phyloP scores from a whole-genome alignment of 1,140 invertebrate species.

The Eriocheir sinensis region DNA sequence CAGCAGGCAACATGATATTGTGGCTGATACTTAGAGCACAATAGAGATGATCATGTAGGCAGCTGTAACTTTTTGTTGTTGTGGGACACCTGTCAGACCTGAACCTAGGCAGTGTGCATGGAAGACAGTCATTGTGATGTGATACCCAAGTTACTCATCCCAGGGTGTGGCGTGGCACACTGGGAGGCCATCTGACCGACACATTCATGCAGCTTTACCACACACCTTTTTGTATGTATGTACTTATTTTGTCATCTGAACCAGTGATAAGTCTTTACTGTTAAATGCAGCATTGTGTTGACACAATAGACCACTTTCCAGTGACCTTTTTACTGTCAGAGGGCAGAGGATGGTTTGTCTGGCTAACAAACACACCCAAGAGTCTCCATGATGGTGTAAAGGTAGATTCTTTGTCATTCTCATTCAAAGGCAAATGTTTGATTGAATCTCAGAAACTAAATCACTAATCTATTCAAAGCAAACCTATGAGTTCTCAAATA shows the following conservation, averaged over 20 bases:
- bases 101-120: too few species aligned
- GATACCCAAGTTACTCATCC: background rate
- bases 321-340: too few species aligned
- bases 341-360: too few species aligned
- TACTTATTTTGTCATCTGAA: background rate
- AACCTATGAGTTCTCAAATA: too few species aligned
- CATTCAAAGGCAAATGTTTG: too few species aligned
- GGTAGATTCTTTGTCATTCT: too few species aligned
- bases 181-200: background rate
- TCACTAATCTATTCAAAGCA: too few species aligned
- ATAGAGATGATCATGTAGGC: background rate
- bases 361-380: too few species aligned
- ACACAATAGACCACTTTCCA: too few species aligned
- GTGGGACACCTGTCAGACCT: background rate
- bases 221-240: background rate
- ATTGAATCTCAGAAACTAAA: too few species aligned
- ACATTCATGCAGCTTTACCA: background rate
- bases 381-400: too few species aligned
- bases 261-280: background rate
- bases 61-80: background rate
- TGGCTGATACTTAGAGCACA: background rate
- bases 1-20: background rate
- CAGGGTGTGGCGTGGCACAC: background rate
- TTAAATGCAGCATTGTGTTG: background rate
- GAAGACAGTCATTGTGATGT: background rate